Percentiles rank a stretch among this genome's conserved stretches.
Evolutionary conservation across 2,888 invertebrate species (phyloP).

Genomic region (Gortyna flavago): DNA sequence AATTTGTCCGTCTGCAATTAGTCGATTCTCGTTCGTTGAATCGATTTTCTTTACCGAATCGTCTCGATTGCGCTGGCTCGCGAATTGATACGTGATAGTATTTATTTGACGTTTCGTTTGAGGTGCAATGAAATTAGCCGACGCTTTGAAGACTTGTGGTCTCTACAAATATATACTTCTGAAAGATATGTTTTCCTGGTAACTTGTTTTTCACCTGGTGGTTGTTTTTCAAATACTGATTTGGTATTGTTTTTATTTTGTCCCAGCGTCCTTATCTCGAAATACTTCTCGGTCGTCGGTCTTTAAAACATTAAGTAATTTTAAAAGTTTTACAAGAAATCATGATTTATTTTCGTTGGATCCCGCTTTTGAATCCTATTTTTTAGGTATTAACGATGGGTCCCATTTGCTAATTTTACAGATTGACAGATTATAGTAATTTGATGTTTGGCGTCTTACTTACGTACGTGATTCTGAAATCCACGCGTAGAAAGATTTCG

Average conservation of each 20-base stretch:
- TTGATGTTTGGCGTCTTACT: too few species aligned
- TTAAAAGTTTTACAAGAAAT: too few species aligned
- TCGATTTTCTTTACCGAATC: slow-evolving; percentile 70
- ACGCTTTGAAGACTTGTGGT: not conserved
- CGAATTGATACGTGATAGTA: slow-evolving; percentile 72
- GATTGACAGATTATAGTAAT: too few species aligned
- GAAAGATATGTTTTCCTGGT: not conserved
- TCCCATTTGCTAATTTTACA: too few species aligned
- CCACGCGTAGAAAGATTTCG: too few species aligned
- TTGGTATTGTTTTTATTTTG: not conserved
- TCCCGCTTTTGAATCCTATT: too few species aligned
- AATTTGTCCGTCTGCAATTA: slow-evolving; percentile 78
- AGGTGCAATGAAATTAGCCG: slow-evolving; percentile 74
- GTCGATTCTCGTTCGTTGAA: slow-evolving; percentile 65
- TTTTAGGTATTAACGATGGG: too few species aligned
- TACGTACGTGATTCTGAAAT: too few species aligned
- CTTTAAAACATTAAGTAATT: too few species aligned
- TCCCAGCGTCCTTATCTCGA: not conserved
- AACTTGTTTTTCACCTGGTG: too few species aligned
- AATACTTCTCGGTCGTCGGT: not conserved
- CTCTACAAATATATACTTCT: slow-evolving; percentile 4
- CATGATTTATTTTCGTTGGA: too few species aligned
- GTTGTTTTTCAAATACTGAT: not conserved
- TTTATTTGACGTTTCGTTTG: slow-evolving; percentile 68
- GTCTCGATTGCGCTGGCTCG: slow-evolving; percentile 69